Evolutionary conservation across 2,888 invertebrate species (phyloP).

Genomic region (Melieria crassipennis): DNA sequence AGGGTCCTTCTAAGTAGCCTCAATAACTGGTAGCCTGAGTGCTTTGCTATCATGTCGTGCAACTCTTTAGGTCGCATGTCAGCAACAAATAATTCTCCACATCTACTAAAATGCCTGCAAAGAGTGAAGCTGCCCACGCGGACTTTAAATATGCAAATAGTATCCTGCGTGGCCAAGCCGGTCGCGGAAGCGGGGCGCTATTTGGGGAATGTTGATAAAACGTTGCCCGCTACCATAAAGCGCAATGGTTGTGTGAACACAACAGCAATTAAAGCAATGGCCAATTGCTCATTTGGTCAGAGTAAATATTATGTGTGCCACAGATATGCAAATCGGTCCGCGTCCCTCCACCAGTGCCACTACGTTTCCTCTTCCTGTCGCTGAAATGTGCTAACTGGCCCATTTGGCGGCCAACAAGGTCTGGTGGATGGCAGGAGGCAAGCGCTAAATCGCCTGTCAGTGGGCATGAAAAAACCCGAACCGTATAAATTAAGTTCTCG

Average conservation of each 20-base stretch:
- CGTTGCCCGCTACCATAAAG: background rate
- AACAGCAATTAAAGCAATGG: constrained; percentile 3
- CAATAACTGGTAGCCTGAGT: too few relatives aligned
- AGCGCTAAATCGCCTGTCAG: constrained; percentile 50
- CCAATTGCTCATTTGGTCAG: constrained; percentile 24
- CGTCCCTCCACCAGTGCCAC: background rate
- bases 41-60: constrained; percentile 7
- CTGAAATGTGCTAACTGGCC: constrained; percentile 19
- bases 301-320: constrained; percentile 10
- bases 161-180: background rate
- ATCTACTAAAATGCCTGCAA: background rate
- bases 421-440: background rate
- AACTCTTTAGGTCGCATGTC: constrained; percentile 27
- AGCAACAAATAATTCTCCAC: constrained; percentile 30
- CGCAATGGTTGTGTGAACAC: background rate
- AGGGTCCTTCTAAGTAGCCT: too few relatives aligned
- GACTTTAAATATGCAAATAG: constrained; percentile 26
- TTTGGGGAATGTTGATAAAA: too few relatives aligned
- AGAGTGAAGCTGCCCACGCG: constrained; percentile 7
- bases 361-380: constrained; percentile 13
- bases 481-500: constrained; percentile 55
- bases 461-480: constrained; percentile 58
- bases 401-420: constrained; percentile 13
- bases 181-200: too few relatives aligned
- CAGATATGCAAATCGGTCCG: constrained; percentile 16